Evolutionary conservation across 2,888 invertebrate genomes (phyloP), one percentile per base, ranked within the genome.

Genomic region (Tineola bisselliella): DNA sequence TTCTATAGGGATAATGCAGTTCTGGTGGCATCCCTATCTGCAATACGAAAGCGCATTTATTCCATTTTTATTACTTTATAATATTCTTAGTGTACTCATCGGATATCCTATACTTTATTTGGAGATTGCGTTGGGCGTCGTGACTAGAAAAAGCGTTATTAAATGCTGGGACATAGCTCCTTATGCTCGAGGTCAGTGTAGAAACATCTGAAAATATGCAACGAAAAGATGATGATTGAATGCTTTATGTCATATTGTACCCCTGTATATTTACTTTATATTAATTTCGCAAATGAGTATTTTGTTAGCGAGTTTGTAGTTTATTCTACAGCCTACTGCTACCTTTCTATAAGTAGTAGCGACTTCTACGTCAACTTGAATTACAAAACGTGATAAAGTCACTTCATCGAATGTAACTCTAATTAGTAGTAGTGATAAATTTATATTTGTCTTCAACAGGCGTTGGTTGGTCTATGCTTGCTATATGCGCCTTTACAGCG

Each of bases 11-110:
- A 75, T 84, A 11, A 66, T 77, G 15, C 87, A 87, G 65, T 64
- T 86, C 0, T 84, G 83, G 77, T 84, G 84, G 82, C 82, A 84
- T 52, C 87, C 87, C 0, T 86, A 86, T 66, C 62, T 83, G 0
- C 70, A 80, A 63, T 82, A 84, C 61, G 65, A 79, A 0, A 62
- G 67, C 17, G 75, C 70, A 31, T 67, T 84, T 0, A 62, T 84
- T 0, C 86, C 87, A 0, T 87, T 87, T 62, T 66, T 87, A 12
- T 77, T 84, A 61, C 71, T 86, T 0, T 83, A 84, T 67, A 84
- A 84, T 31, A 62, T 84, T 15, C 81, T 81, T 66, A 87, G 84
- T 43, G 63, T 84, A 8, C 15, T 82, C 0, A 64, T 87, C 18
- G 86, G 77, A 0, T 87, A 80, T 62, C 87, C 87, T 0, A 63